Conservation (phyloP, 2,797 vertebrate genomes). For the Acridotheres tristis region DNA sequence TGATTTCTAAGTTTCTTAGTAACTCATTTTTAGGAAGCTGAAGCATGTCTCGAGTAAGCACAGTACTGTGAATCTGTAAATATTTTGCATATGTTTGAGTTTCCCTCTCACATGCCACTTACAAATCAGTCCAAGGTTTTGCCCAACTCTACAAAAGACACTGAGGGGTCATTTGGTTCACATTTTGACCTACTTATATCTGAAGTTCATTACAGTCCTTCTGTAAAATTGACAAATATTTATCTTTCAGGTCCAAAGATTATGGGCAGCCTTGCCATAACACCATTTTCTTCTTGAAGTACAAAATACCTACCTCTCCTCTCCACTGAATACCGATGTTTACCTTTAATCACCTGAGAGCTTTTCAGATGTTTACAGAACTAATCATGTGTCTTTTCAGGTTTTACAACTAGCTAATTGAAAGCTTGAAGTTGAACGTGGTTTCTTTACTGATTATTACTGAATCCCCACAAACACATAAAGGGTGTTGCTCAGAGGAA, state of each 20-base stretch:
- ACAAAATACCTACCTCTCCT: neutral
- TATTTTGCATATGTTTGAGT: neutral
- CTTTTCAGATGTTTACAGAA: neutral
- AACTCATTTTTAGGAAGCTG: neutral
- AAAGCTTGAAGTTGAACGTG: neutral
- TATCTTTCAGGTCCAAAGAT: neutral
- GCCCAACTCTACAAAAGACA: neutral
- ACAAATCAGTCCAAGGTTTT: neutral
- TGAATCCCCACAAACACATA: neutral
- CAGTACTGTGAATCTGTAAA: fast-evolving
- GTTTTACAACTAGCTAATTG: neutral
- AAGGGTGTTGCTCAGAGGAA: neutral
- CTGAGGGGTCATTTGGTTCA: neutral
- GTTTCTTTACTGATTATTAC: neutral
- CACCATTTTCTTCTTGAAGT: neutral
- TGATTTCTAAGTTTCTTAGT: neutral
- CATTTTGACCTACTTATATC: neutral
- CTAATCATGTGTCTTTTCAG: neutral
- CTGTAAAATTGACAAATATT: neutral
- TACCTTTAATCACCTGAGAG: neutral
- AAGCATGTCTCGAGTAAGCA: neutral
- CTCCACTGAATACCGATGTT: neutral
- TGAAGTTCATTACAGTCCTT: neutral
- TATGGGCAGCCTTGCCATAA: neutral
- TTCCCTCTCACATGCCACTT: neutral